Conservation (phyloP, 2,797 vertebrate genomes). For the Oreochromis grahami region DNA sequence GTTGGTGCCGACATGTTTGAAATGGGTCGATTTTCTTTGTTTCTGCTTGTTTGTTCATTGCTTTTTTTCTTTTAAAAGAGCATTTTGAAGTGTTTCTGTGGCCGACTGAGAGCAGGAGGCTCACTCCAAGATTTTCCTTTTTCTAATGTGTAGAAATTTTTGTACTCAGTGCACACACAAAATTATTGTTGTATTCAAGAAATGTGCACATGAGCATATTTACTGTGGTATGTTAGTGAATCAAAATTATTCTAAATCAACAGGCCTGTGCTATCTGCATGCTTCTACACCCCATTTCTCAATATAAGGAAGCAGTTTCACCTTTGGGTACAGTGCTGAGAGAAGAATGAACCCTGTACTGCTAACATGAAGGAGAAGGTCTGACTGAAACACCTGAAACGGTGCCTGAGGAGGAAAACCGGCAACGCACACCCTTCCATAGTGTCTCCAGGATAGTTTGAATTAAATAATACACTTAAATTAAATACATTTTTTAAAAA, state of each 20-base stretch:
- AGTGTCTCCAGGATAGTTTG: background rate
- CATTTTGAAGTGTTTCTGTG: background rate
- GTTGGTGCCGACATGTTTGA: background rate
- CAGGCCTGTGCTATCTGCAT: rapidly evolving
- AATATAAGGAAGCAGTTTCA: background rate
- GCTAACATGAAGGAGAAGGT: background rate
- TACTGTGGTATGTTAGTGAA: background rate
- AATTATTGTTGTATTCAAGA: rapidly evolving
- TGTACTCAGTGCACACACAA: background rate
- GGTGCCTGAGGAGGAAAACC: background rate
- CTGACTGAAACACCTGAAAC: background rate
- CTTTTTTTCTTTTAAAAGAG: background rate
- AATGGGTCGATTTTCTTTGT: background rate
- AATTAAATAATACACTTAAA: background rate
- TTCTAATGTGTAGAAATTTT: background rate
- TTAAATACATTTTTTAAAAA: rapidly evolving
- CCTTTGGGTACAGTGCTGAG: background rate
- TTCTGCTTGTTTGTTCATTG: background rate
- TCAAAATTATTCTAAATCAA: rapidly evolving
- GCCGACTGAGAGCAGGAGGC: rapidly evolving
- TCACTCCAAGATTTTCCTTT: background rate
- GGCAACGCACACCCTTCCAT: background rate
- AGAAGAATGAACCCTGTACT: background rate
- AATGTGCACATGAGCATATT: background rate
- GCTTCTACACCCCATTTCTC: background rate